Conservation (phyloP, 2,888 invertebrate species). For the Pammene fasciana region DNA sequence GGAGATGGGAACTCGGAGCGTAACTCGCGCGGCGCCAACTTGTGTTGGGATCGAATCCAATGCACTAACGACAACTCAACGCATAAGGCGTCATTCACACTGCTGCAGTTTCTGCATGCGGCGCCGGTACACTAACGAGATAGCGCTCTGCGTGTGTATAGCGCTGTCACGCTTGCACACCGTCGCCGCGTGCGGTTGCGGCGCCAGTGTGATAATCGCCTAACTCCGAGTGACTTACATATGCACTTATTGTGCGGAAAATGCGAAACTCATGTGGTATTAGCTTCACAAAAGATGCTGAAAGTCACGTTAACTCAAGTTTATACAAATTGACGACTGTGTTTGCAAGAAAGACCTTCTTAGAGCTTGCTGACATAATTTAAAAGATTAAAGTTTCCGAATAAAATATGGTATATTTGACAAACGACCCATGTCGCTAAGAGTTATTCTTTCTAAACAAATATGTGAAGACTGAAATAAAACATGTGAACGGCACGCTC, state of each 20-base stretch:
- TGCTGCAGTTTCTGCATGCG: no score
- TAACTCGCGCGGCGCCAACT: constrained; percentile 56
- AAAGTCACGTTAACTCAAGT: constrained; percentile 20
- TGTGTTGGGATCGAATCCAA: constrained; percentile 56
- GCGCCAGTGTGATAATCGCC: no score
- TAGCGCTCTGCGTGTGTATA: no score
- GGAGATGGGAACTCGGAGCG: constrained; percentile 63
- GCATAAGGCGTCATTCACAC: no score
- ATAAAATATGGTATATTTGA: constrained; percentile 35
- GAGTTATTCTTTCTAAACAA: constrained; percentile 42
- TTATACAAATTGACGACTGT: constrained; percentile 16
- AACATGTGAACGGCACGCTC: constrained; percentile 38
- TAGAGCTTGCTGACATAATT: constrained; percentile 23
- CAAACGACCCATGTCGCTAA: constrained; percentile 30
- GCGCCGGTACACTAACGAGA: no score
- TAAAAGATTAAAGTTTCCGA: constrained; percentile 30
- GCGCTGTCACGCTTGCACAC: no score
- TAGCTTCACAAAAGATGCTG: constrained; percentile 24
- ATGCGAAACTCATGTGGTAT: constrained; percentile 16
- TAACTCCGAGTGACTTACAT: constrained; percentile 48
- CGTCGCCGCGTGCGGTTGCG: no score
- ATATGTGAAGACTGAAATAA: constrained; percentile 41
- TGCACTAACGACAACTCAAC: constrained; percentile 58
- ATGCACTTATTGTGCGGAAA: constrained; percentile 53
- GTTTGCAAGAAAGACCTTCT: constrained; percentile 30